These are phyloP conservation scores for Typhlichthys eigenmanni DNA, from an alignment of 2,797 vertebrate species.

Conservation along the genomic window DNA sequence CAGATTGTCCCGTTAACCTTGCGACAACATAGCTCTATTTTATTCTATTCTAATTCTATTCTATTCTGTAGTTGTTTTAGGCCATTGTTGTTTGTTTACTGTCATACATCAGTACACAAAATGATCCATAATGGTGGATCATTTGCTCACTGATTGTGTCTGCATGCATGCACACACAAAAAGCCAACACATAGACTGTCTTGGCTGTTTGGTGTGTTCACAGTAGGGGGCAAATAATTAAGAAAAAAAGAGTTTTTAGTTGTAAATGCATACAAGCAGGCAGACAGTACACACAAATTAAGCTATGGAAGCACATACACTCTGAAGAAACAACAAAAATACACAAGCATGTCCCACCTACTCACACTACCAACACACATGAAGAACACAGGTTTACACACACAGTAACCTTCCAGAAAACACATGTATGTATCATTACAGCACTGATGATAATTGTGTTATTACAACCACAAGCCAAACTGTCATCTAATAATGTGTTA, in stretches of 20 bases:
- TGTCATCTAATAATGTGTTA: conserved; percentile 19
- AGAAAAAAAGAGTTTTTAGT: conserved; percentile 12
- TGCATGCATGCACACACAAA: conserved; percentile 22
- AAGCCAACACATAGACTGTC: conserved; percentile 28
- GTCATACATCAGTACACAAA: conserved; percentile 64
- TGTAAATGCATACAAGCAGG: conserved; percentile 26
- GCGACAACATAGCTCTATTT: not conserved
- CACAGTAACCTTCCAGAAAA: conserved; percentile 3
- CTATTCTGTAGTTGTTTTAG: conserved; percentile 21
- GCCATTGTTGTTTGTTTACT: conserved; percentile 40
- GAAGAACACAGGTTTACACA: not conserved
- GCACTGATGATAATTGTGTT: conserved; percentile 18
- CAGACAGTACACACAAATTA: not conserved
- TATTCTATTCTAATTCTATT: conserved; percentile 2
- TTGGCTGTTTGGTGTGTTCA: conserved; percentile 47
- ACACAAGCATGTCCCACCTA: not conserved
- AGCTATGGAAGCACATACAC: not conserved
- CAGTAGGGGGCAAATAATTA: conserved; percentile 50
- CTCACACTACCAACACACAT: conserved; percentile 4
- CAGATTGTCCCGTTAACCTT: not conserved
- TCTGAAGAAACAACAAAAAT: too few relatives aligned
- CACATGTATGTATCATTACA: not conserved
- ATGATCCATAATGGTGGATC: conserved; percentile 67
- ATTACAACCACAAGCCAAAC: conserved; percentile 17
- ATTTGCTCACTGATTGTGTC: conserved; percentile 63